A percentile compares a stretch with the other conserved stretches of the same genome.
Conservation (phyloP, 1,140 invertebrate genomes). For the Rhizoglyphus robini region DNA sequence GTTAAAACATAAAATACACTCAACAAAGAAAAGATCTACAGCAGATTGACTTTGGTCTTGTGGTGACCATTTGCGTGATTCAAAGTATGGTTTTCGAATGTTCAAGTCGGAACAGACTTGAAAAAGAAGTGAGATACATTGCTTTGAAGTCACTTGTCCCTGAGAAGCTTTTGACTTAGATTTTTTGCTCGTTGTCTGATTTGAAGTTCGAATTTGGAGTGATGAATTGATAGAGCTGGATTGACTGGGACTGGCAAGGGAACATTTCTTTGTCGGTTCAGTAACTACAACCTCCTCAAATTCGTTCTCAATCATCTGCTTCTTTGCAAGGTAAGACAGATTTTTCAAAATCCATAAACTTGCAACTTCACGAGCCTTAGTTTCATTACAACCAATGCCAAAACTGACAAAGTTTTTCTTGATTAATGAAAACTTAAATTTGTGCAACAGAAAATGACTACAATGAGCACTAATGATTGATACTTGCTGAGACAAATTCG, state of each 20-base stretch:
- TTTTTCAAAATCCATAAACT: background rate
- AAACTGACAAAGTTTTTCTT: conserved; percentile 5
- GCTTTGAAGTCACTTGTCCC: background rate
- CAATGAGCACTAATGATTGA: background rate
- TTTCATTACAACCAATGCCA: background rate
- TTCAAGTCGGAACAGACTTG: background rate
- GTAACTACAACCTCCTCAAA: too few species aligned
- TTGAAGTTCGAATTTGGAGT: too few species aligned
- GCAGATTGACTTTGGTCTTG: background rate
- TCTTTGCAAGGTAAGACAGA: background rate
- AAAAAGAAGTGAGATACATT: background rate
- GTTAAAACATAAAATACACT: background rate
- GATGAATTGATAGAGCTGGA: background rate
- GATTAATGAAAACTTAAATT: background rate
- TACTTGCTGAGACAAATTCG: background rate
- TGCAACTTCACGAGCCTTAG: background rate
- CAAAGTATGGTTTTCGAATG: conserved; percentile 5
- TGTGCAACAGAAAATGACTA: background rate
- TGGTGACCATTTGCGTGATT: background rate
- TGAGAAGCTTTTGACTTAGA: conserved; percentile 1
- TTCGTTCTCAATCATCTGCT: background rate
- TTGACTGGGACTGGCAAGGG: background rate
- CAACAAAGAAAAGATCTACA: background rate
- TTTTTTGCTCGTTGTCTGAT: background rate
- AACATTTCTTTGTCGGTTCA: background rate